Base-by-base conservation (phyloP, 2,888 invertebrate genomes). In the Atrina japonica region DNA sequence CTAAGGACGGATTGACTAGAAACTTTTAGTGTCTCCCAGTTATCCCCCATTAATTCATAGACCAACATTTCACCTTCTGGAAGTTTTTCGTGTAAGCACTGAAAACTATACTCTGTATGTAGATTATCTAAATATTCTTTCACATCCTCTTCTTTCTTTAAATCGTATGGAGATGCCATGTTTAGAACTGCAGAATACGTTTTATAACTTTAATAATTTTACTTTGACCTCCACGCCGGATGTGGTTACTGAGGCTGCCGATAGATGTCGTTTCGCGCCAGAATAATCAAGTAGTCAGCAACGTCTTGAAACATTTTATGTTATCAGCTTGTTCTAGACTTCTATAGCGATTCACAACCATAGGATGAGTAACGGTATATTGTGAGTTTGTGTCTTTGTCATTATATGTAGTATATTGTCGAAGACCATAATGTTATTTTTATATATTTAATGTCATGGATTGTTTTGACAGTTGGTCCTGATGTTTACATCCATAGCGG, bases 401-500 rank as follows among this genome's bases (percentile, higher is more conserved):
- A 23, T 11, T 14, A 21, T 1, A n/a, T 18, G 1, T 49, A 49
- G 6, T 2, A 21, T 1, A 2, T 3, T 49, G 23, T 49, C 23
- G 49, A 5, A 5, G 11, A 9, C 18, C 1, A 49, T 21, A 11
- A 49, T 49, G 49, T 2, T 21, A 11, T 21, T 2, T 6, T 49
- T 21, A 49, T 49, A 11, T 49, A 49, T 11, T 35, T 35, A 35
- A 35, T 35, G 35, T 35, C 35, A 7, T 35, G 35, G 35, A 35
- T 11, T 7, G 41, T 30, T 63, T 63, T 63, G 63, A 63, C 63
- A 63, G 52, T 63, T 63, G 63, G 52, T 41, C 5, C 35, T 35
- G 35, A 63, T 63, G 63, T 63, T 63, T 63, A 63, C 63, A 63
- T 43, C 35, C 63, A n/a, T 9, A 63, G 63, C 63, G 63, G 63